Conservation (phyloP, 2,888 invertebrate species). For the Gnatocerus cornutus region DNA sequence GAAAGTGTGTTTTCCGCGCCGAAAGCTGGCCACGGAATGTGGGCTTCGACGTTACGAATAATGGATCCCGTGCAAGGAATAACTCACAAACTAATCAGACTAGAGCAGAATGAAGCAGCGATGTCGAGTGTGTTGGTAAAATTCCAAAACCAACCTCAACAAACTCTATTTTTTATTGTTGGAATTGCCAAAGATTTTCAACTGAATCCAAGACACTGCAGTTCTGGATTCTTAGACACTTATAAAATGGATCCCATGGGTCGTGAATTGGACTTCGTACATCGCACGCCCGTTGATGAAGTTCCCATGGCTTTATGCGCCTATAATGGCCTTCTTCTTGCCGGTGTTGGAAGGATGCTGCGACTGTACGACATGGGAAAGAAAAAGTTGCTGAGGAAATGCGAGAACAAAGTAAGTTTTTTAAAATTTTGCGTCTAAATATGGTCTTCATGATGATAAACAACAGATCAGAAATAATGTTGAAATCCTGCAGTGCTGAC, state of each 20-base stretch:
- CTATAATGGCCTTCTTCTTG: constrained; percentile 92
- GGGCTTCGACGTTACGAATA: constrained; percentile 94
- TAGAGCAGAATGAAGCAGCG: constrained; percentile 98
- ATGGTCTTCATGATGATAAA: constrained; percentile 60
- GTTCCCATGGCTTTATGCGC: constrained; percentile 85
- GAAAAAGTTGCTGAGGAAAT: constrained; percentile 96
- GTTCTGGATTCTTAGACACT: constrained; percentile 89
- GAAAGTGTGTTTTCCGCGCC: constrained; percentile 97
- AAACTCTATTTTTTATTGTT: constrained; percentile 79
- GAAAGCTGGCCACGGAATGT: constrained; percentile 95
- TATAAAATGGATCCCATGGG: constrained; percentile 87
- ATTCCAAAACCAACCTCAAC: constrained; percentile 69
- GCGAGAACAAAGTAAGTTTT: constrained; percentile 88
- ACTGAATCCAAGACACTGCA: constrained; percentile 88
- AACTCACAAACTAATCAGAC: constrained; percentile 83
- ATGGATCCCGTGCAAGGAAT: constrained; percentile 89
- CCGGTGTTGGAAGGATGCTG: constrained; percentile 93
- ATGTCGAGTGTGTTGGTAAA: constrained; percentile 84
- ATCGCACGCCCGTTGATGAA: constrained; percentile 95
- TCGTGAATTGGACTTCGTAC: constrained; percentile 90
- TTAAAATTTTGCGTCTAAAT: constrained; percentile 5
- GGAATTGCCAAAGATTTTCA: constrained; percentile 94
- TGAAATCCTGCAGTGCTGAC: constrained; percentile 67
- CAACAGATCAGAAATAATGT: constrained; percentile 56
- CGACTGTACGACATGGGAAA: constrained; percentile 97